Base-by-base conservation (phyloP, 2,888 invertebrate genomes). In the Cistogaster globosa region DNA sequence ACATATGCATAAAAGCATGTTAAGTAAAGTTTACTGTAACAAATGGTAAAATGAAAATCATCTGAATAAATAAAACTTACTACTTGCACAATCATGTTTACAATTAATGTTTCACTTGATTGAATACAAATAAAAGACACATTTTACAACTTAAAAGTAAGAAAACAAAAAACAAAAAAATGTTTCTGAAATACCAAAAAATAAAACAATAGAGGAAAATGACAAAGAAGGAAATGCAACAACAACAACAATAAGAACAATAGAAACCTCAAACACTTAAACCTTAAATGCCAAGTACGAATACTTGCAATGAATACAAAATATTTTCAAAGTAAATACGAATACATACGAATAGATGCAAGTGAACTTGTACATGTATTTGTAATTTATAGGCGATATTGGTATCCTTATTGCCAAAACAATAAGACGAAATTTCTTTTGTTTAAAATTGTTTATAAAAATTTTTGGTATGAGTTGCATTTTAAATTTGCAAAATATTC, bases 91-190 rank as follows among this genome's bases (percentile, higher is more conserved):
- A 83, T 86, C 81, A 77, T 85, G 75, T 85, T 86, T 83, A 87
- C 86, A 85, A 72, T 78, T 83, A 81, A 80, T 83, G 85, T 75
- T 83, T 83, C 74, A 69, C 78, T 80, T 79, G 78, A 81, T 78
- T 87, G 85, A 80, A 76, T 83, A 72, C 57, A 80, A 80, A 77
- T 74, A 84, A 84, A 81, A 65, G 53, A 69, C 58, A 79, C 69
- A 75, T 65, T 78, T 84, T 74, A 53, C 63, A 53, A 60, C 38
- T 68, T 67, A 68, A 53, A 76, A 65, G 32, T 51, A 65, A 38
- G 26, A 77, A 36, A 65, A 60, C n/a, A n/a, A 22, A 45, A 68
- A 48, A 77, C 0, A 5, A 0, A 53, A 20, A 45, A 71, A 63
- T 48, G n/a, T 55, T 32, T 55, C 63, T 71, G 22, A 57, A 65